Evolutionary conservation across 2,797 vertebrate species (phyloP).

Genomic region (Lepus oiostolus): DNA sequence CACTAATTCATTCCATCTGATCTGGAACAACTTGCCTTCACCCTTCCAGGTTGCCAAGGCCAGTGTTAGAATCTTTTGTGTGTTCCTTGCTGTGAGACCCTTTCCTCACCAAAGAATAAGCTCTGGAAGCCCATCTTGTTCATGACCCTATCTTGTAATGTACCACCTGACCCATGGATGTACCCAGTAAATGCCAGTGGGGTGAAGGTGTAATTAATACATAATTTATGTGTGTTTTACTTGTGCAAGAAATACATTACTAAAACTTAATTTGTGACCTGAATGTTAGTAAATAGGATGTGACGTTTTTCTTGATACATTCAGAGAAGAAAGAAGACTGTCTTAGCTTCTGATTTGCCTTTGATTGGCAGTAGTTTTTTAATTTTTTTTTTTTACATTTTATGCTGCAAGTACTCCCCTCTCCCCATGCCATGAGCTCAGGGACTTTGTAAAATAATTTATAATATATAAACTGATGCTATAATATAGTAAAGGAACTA

Average conservation of each 20-base stretch:
- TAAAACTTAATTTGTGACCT: neutral
- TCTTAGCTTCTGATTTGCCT: neutral
- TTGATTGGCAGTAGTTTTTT: neutral
- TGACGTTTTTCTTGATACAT: constrained; percentile 14
- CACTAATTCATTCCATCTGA: neutral
- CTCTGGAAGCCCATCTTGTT: neutral
- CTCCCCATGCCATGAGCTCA: neutral
- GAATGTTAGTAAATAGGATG: constrained; percentile 3
- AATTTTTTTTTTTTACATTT: neutral
- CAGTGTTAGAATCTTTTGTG: neutral
- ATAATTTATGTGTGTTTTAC: neutral
- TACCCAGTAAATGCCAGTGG: neutral
- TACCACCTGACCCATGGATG: neutral
- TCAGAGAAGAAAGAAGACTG: constrained; percentile 10
- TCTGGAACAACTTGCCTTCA: neutral
- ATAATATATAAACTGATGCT: neutral
- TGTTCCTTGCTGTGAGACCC: neutral
- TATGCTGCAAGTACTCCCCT: neutral
- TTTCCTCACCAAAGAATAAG: neutral
- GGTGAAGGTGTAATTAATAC: neutral
- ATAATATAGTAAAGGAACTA: neutral
- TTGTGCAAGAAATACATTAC: constrained; percentile 13
- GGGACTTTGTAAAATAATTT: constrained; percentile 11
- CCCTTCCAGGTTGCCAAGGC: neutral
- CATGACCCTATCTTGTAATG: neutral